Evolutionary conservation across 2,113 vertebrate genomes (phyloP).

Genomic region (Eulemur rufifrons): DNA sequence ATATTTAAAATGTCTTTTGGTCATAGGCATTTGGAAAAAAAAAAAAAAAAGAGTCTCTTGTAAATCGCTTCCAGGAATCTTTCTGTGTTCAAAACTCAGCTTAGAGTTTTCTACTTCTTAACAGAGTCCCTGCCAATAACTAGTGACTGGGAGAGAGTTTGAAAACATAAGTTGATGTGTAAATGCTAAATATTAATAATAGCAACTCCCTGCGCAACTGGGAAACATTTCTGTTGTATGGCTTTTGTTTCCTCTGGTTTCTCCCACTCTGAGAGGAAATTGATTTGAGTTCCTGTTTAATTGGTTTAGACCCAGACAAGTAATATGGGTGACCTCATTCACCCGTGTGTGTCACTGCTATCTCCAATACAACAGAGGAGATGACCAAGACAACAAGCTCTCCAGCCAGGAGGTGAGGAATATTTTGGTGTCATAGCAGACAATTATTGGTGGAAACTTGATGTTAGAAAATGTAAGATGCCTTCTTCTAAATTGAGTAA

Average conservation of each 20-base stretch:
- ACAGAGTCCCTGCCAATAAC: not conserved
- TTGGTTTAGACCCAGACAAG: not conserved
- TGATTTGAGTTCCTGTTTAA: not conserved
- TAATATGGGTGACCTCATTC: not conserved
- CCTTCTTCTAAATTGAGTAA: not conserved
- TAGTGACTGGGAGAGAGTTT: not conserved
- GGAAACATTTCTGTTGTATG: not conserved
- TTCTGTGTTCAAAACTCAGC: not conserved
- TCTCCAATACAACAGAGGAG: not conserved
- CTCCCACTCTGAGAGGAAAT: not conserved
- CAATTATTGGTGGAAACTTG: not conserved
- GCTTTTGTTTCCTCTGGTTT: not conserved
- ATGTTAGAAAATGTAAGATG: not conserved
- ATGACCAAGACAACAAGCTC: not conserved
- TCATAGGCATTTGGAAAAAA: not conserved
- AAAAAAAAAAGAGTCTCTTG: not conserved
- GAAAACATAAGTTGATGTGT: not conserved
- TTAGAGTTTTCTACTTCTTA: not conserved
- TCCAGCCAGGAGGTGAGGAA: not conserved
- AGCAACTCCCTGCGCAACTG: not conserved
- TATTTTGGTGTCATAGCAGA: not conserved
- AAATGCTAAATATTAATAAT: not conserved
- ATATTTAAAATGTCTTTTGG: constrained; percentile 24
- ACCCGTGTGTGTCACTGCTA: not conserved
- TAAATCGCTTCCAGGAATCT: constrained; percentile 23